A percentile compares a stretch with the other conserved stretches of the same genome.
Conservation (phyloP, 2,113 vertebrate genomes). For the Anolis carolinensis region DNA sequence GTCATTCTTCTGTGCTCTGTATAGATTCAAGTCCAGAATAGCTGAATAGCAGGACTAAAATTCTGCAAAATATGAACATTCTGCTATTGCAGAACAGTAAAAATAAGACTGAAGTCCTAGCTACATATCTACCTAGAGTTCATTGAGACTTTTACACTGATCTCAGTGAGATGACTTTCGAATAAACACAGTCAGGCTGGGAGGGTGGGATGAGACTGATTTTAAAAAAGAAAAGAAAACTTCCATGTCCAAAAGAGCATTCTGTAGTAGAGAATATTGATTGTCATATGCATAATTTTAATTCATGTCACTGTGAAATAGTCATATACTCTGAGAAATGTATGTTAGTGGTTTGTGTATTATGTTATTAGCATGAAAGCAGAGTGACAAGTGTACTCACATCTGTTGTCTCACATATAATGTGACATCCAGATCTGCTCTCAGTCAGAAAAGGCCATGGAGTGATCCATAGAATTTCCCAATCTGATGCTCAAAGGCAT, state of each 20-base stretch:
- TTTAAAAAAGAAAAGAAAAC: neutral
- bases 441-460: slow-evolving; percentile 44
- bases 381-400: neutral
- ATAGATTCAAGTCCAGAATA: neutral
- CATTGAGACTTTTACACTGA: neutral
- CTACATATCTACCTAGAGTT: neutral
- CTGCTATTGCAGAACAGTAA: neutral
- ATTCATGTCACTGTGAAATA: neutral
- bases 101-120: neutral
- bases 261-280: neutral
- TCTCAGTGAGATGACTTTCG: neutral
- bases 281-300: neutral
- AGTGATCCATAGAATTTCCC: slow-evolving; percentile 57
- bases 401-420: slow-evolving; percentile 8
- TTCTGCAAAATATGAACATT: neutral
- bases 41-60: too few relatives aligned
- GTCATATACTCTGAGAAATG: neutral
- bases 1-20: neutral
- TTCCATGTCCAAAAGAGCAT: neutral
- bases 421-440: slow-evolving; percentile 12
- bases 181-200: neutral
- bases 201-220: neutral
- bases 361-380: neutral
- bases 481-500: slow-evolving; percentile 41
- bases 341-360: slow-evolving; percentile 1